A percentile compares a stretch with the other conserved stretches of the same genome.
Conservation (phyloP, 2,797 vertebrate genomes). For the Molossus molossus region DNA sequence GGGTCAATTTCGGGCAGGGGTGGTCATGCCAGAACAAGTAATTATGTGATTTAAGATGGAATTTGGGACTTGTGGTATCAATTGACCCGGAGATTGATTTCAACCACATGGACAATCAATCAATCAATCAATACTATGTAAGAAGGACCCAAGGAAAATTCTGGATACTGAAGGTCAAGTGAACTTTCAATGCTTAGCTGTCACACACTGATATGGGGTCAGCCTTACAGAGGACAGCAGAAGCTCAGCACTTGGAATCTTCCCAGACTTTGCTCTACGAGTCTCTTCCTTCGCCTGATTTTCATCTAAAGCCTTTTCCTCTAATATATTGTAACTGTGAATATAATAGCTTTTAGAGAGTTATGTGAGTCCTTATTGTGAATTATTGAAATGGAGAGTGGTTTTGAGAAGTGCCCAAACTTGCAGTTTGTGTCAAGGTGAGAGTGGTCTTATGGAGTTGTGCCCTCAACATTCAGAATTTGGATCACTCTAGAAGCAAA, state of each 20-base stretch:
- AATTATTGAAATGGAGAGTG: neutral
- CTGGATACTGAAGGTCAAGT: neutral
- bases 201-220: neutral
- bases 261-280: neutral
- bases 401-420: neutral
- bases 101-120: neutral
- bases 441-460: neutral
- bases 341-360: neutral
- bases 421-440: neutral
- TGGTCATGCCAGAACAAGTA: neutral
- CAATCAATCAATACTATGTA: neutral
- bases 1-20: neutral
- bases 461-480: neutral
- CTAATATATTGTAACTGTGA: neutral
- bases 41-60: neutral
- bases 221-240: neutral
- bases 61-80: neutral
- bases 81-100: neutral
- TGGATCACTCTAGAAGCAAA: neutral
- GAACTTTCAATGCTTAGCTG: neutral
- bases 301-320: neutral
- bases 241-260: neutral
- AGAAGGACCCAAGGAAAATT: neutral
- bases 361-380: neutral
- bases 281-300: neutral